Evolutionary conservation across 2,113 vertebrate species (phyloP), one percentile per base, ranked within the genome.

Genomic region (Myodes glareolus): DNA sequence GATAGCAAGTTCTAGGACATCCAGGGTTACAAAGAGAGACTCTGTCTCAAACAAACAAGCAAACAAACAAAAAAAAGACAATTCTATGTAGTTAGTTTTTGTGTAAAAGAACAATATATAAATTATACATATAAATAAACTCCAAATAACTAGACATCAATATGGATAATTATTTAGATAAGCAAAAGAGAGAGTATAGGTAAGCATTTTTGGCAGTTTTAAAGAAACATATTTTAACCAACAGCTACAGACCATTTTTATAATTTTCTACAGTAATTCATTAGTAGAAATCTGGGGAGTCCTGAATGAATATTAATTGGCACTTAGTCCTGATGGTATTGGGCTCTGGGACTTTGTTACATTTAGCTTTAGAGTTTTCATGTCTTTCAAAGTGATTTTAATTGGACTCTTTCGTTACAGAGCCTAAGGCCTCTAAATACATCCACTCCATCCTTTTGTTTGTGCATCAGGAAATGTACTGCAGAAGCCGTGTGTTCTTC

Each of bases 191-290:
- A 33, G 31, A 77, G 52, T 9, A 2, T 4, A 88, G 12, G 42
- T 9, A 39, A 89, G 13, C 33, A 39, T 42, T 16, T 23, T 67
- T 63, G 72, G 67, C n/a, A 42, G 16, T 87, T 96, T 47, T 42
- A 93, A 94, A 82, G 58, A 92, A 92, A 52, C 0, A 6, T 85
- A 72, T 90, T 85, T 95, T 93, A 96, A 95, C 82, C 67, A 87
- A 94, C 10, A 92, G 29, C 50, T 50, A 94, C 3, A 90, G 36
- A 36, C 84, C 27, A 93, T 67, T 92, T 68, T 93, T 39, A 4
- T 58, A 31, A 85, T 92, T 93, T 90, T 13, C 42, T 55, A n/a
- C n/a, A 33, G 47, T 90, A 90, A 94, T 78, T 94, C 50, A 45
- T 92, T 97, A 63, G 27, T 8, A 73, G 75, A 65, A 85, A 81